Evolutionary conservation across 2,888 invertebrate genomes (phyloP).

Genomic region (Dryobota labecula): DNA sequence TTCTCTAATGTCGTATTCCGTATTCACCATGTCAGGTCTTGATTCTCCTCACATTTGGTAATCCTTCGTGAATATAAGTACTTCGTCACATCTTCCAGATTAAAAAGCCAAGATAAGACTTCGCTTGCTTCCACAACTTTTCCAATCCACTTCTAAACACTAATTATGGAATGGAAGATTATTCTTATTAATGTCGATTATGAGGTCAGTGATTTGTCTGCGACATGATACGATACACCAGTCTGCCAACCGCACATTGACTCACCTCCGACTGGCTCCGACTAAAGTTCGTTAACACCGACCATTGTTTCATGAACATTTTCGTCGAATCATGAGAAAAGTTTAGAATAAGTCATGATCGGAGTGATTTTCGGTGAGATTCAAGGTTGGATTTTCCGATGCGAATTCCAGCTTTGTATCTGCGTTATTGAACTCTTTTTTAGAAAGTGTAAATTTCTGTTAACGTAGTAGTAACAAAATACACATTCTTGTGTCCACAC

Average conservation of each 20-base stretch:
- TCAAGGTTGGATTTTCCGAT: conserved; percentile 30
- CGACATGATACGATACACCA: conserved; percentile 31
- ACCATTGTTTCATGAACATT: conserved; percentile 79
- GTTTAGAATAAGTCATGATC: conserved; percentile 10
- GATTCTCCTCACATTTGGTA: not conserved
- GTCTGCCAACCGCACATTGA: conserved; percentile 68
- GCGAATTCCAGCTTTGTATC: not conserved
- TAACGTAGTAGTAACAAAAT: not conserved
- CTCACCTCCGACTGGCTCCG: conserved; percentile 67
- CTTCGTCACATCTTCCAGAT: not conserved
- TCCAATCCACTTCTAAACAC: not conserved
- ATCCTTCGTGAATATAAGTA: too few species aligned
- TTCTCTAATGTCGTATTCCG: conserved; percentile 1
- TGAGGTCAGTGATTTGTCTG: conserved; percentile 48
- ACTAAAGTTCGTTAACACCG: conserved; percentile 77
- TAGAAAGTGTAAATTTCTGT: not conserved
- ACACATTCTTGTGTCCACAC: not conserved
- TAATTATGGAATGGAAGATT: conserved; percentile 1
- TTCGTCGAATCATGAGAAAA: conserved; percentile 63
- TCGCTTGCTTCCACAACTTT: not conserved
- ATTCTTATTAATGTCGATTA: conserved; percentile 1
- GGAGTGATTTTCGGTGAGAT: conserved; percentile 1
- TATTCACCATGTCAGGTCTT: too few species aligned
- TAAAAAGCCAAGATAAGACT: not conserved
- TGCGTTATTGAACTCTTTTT: not conserved